phyloP scores from a whole-genome alignment of 30 jellyfish, hydroid and myxozoan genomes.

The Aurelia coerulea region DNA sequence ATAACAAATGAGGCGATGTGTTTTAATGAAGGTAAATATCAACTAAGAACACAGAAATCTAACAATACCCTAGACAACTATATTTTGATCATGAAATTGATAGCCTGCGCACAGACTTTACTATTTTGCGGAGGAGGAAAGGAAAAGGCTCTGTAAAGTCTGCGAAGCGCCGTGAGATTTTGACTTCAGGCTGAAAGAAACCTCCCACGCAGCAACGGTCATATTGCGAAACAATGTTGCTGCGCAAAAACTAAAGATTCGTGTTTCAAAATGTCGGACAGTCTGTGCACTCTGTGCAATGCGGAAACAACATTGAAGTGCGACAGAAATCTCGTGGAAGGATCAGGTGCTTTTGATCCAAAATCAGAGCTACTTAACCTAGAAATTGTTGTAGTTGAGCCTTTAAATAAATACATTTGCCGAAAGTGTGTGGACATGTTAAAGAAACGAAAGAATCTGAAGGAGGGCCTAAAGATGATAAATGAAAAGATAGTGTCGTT shows the following conservation, averaged over 20 bases:
- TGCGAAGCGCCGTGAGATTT: too few relatives aligned
- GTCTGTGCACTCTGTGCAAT: constrained; percentile 17
- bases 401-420: constrained; percentile 11
- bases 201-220: background rate
- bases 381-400: background rate
- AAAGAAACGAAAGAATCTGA: constrained; percentile 9
- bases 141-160: too few relatives aligned
- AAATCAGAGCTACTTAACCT: constrained; percentile 10
- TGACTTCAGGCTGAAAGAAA: background rate
- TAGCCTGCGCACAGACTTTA: too few relatives aligned
- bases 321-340: constrained; percentile 19
- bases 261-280: constrained; percentile 15
- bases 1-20: too few relatives aligned
- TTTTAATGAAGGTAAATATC: too few relatives aligned
- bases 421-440: constrained; percentile 4
- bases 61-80: too few relatives aligned
- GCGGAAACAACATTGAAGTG: background rate
- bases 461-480: background rate
- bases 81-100: too few relatives aligned
- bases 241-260: constrained; percentile 6
- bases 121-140: too few relatives aligned
- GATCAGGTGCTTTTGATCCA: background rate
- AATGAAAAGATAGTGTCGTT: background rate
- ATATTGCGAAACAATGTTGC: background rate
- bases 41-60: too few relatives aligned